Conservation (phyloP, 2,888 invertebrate species). For the Proisotoma minuta region DNA sequence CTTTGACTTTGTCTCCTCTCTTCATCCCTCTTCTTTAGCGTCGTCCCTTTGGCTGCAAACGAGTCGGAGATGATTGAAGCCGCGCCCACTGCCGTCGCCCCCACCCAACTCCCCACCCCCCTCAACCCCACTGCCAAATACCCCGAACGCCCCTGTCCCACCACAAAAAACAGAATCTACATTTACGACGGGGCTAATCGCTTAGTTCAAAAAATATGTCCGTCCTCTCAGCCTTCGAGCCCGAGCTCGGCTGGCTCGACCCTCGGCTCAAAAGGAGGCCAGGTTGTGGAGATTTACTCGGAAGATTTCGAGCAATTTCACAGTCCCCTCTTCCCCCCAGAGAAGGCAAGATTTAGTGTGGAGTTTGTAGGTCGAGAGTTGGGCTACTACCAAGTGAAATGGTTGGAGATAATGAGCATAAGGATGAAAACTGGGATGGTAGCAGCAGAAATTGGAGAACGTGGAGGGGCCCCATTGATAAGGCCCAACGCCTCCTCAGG, state of each 20-base stretch:
- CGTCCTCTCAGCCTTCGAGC: too few species aligned
- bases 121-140: too few species aligned
- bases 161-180: slow-evolving; percentile 71
- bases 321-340: slow-evolving; percentile 42
- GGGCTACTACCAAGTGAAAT: slow-evolving; percentile 70
- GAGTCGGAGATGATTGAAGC: background rate
- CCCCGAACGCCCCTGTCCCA: slow-evolving; percentile 64
- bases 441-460: slow-evolving; percentile 30
- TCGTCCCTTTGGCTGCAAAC: slow-evolving; percentile 7
- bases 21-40: too few species aligned
- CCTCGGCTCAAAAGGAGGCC: slow-evolving; percentile 33
- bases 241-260: slow-evolving; percentile 39
- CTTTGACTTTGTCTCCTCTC: too few species aligned
- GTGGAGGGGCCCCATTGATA: too few species aligned
- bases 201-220: slow-evolving; percentile 44
- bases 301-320: slow-evolving; percentile 43
- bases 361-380: slow-evolving; percentile 73
- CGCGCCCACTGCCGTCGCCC: slow-evolving; percentile 2
- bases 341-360: slow-evolving; percentile 59
- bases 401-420: slow-evolving; percentile 65
- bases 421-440: slow-evolving; percentile 39
- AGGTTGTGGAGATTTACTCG: slow-evolving; percentile 45
- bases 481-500: too few species aligned
- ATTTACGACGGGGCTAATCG: slow-evolving; percentile 64
- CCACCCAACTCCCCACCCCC: slow-evolving; percentile 22